Evolutionary conservation across 2,113 vertebrate species (phyloP).

Genomic region (Equus quagga): DNA sequence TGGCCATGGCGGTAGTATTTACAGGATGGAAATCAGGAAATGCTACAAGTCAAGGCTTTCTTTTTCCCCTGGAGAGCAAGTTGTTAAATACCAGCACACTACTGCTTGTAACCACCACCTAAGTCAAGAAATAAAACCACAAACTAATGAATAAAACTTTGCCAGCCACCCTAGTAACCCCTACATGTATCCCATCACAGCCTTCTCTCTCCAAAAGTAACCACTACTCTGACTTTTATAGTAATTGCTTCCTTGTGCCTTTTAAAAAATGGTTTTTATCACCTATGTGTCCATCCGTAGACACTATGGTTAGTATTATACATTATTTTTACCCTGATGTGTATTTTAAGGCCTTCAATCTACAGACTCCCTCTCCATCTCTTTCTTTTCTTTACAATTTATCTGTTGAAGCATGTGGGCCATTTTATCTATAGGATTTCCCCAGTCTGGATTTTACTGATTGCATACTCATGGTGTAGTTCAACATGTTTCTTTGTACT

Average conservation of each 20-base stretch:
- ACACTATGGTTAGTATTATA: neutral
- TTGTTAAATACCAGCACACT: slow-evolving; percentile 10
- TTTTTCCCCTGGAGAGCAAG: neutral
- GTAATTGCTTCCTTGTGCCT: neutral
- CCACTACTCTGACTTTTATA: neutral
- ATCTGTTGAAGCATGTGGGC: neutral
- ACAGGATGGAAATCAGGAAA: slow-evolving; percentile 36
- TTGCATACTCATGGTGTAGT: neutral
- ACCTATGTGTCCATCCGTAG: neutral
- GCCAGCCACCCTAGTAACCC: neutral
- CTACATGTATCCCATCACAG: neutral
- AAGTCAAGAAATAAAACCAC: slow-evolving; percentile 35
- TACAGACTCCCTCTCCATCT: neutral
- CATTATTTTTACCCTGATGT: neutral
- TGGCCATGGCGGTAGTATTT: neutral
- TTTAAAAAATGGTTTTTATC: neutral
- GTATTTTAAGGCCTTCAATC: neutral
- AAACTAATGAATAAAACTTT: slow-evolving; percentile 24
- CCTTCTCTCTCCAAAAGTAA: neutral
- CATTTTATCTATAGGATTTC: neutral
- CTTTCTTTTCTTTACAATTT: neutral
- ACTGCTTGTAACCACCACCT: neutral
- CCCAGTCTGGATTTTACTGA: neutral
- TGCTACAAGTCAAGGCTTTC: slow-evolving; percentile 2
- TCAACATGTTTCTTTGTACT: neutral